These are phyloP conservation scores for Luffia ferchaultella DNA, from an alignment of 2,888 invertebrate genomes.

Conservation along the genomic window DNA sequence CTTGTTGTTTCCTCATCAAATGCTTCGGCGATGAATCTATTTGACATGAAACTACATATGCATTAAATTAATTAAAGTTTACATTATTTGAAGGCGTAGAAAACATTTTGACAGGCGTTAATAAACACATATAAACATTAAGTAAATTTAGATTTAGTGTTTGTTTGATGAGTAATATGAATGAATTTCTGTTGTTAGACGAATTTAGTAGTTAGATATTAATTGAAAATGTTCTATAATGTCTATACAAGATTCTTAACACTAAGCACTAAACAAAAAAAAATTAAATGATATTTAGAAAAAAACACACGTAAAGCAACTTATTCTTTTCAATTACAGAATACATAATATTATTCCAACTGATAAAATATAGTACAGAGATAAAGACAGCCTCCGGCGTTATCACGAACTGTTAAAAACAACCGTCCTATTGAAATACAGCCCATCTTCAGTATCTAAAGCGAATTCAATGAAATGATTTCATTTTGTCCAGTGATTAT, in stretches of 20 bases:
- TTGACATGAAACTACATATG: no score
- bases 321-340: background rate
- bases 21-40: no score
- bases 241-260: no score
- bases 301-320: background rate
- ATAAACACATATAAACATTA: background rate
- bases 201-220: background rate
- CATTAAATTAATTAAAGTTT: no score
- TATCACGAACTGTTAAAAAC: background rate
- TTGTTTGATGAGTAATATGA: background rate
- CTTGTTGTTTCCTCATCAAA: no score
- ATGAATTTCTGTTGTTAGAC: background rate
- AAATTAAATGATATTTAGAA: background rate
- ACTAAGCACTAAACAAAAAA: no score
- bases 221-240: background rate
- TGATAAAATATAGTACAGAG: background rate
- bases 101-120: no score
- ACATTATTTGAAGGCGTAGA: no score
- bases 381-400: background rate
- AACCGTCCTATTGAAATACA: background rate
- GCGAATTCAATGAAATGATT: background rate
- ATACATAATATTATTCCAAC: background rate
- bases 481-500: constrained; percentile 4
- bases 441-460: background rate
- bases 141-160: background rate